phyloP scores from a whole-genome alignment of 64 coral and sea anemone species.

The Stylophora pistillata region DNA sequence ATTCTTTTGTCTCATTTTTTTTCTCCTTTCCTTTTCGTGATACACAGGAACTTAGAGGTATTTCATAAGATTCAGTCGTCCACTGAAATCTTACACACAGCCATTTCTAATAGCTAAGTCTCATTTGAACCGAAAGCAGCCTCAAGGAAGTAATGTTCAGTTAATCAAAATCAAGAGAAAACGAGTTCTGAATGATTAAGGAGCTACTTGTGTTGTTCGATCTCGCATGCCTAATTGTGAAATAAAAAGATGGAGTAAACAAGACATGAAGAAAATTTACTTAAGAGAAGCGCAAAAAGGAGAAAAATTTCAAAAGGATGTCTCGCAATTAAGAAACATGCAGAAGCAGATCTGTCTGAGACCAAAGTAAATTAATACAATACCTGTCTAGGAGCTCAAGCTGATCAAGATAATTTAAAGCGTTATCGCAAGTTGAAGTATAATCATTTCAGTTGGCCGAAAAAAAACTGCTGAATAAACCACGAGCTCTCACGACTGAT shows the following conservation, averaged over 20 bases:
- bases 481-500: background rate
- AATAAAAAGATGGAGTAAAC: background rate
- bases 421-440: background rate
- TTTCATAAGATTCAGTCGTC: too few species aligned
- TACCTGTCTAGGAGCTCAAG: background rate
- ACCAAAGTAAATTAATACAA: background rate
- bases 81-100: too few species aligned
- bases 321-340: background rate
- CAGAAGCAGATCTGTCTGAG: background rate
- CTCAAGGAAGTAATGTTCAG: too few species aligned
- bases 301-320: background rate
- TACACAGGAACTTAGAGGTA: too few species aligned
- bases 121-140: too few species aligned
- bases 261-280: background rate
- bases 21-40: too few species aligned
- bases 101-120: too few species aligned
- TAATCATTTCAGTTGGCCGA: background rate
- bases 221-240: conserved; percentile 9
- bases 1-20: too few species aligned
- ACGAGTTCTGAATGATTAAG: background rate
- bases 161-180: too few species aligned
- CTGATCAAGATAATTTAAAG: background rate
- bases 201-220: background rate
- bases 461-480: background rate
- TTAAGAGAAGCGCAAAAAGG: background rate